These are phyloP conservation scores for Megathymus violae DNA, from an alignment of 1,140 invertebrate genomes.

Conservation along the genomic window DNA sequence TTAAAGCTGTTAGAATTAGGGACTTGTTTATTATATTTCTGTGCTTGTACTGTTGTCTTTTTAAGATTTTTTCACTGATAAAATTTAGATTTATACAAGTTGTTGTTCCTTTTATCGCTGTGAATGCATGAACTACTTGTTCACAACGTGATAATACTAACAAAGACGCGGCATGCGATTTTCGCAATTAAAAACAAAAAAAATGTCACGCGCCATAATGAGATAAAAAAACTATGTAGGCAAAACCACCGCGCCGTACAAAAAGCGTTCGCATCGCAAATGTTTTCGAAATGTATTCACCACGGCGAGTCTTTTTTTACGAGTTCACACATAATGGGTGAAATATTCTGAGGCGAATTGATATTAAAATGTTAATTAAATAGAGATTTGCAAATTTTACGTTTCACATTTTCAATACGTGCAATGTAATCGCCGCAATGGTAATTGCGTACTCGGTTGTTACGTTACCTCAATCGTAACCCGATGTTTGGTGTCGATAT, in stretches of 20 bases:
- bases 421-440: neutral
- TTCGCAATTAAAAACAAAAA: conserved; percentile 31
- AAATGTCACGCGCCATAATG: conserved; percentile 25
- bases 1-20: conserved; percentile 16
- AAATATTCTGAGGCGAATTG: conserved; percentile 26
- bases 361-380: conserved; percentile 26
- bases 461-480: conserved; percentile 19
- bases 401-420: neutral
- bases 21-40: neutral
- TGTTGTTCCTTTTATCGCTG: conserved; percentile 10
- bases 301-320: conserved; percentile 25
- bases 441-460: conserved; percentile 1
- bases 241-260: conserved; percentile 26
- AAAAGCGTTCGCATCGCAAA: conserved; percentile 25
- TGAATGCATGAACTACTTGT: conserved; percentile 20
- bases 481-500: conserved; percentile 12
- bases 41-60: neutral
- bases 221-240: conserved; percentile 33
- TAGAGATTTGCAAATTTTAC: conserved; percentile 10
- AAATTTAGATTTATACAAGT: conserved; percentile 17
- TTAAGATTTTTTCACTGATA: neutral
- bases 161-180: conserved; percentile 26
- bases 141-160: conserved; percentile 24
- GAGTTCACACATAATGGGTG: conserved; percentile 28
- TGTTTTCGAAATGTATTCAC: conserved; percentile 29